A percentile compares a stretch with the other conserved stretches of the same genome.
Evolutionary conservation across 2,113 vertebrate species (phyloP).

Genomic region (Mastomys coucha): DNA sequence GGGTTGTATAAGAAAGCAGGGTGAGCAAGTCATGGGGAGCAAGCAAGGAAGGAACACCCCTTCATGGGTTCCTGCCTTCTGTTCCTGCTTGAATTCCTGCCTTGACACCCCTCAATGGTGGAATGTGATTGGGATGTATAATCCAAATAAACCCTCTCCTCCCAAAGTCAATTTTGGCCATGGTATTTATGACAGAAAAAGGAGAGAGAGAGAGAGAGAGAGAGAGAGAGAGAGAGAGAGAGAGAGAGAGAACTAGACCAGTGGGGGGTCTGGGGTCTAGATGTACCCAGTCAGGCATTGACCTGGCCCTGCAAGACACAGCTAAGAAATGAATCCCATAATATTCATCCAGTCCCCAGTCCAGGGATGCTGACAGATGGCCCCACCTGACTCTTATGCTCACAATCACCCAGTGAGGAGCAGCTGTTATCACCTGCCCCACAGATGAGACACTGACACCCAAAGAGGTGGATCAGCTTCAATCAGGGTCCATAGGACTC

Average conservation of each 20-base stretch:
- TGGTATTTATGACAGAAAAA: too few species aligned
- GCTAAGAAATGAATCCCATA: neutral
- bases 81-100: neutral
- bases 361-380: neutral
- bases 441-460: slow-evolving; percentile 33
- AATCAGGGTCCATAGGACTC: too few species aligned
- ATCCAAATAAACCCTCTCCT: neutral
- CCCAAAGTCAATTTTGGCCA: neutral
- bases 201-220: too few species aligned
- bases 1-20: neutral
- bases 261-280: accelerated
- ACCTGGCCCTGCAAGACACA: neutral
- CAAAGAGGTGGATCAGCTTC: neutral
- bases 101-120: neutral
- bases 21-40: neutral
- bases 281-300: neutral
- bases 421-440: neutral
- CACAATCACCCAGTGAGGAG: neutral
- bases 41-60: neutral
- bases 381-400: neutral
- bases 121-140: neutral
- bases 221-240: too few species aligned
- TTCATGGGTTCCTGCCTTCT: neutral
- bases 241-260: neutral
- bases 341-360: too few species aligned